Base-by-base conservation (phyloP, 1,140 invertebrate genomes). In the Daktulosphaira vitifoliae region DNA sequence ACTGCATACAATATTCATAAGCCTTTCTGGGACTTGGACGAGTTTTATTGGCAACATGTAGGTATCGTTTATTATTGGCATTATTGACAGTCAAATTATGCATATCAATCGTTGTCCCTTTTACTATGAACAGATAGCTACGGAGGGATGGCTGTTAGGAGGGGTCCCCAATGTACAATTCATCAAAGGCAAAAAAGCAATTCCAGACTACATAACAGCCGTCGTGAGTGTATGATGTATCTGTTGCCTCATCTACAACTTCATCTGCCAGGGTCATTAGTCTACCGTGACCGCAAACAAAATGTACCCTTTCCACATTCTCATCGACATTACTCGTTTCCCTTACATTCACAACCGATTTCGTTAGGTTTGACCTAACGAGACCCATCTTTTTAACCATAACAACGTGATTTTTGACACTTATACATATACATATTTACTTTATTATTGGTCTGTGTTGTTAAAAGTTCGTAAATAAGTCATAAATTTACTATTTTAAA, bases 131-230 rank as follows among this genome's bases (percentile, higher is more conserved):
- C 13, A 20, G 37, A 25, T 16, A 42, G 22, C 3, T 8, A 13
- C 37, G 20, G 53, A 48, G 33, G n/a, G 54, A n/a, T 38, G 16
- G 20, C 20, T 9, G 38, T 16, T 29, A 54, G 38, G 29, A 33
- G 5, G 29, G 29, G 42, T 59, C 54, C 54, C 54, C 42, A 46
- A 46, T n/a, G 54, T 59, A 20, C 54, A n/a, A 59, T 59, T 59
- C 54, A 59, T 59, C 54, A 59, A 46, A 46, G 54, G 22, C 38
- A 59, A 59, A 59, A 59, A 59, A 38, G 42, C 54, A 59, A 59
- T 59, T 39, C 39, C 54, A 39, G n/a, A 46, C 54, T 7, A 18
- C 51, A 33, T n/a, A 25, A 15, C 51, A 18, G 25, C 51, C 29
- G 29, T 37, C 22, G 52, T 33, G 39, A 44, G 54, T 26, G 23